These are phyloP conservation scores for Osmerus mordax DNA, from an alignment of 2,113 vertebrate species.

Conservation along the genomic window DNA sequence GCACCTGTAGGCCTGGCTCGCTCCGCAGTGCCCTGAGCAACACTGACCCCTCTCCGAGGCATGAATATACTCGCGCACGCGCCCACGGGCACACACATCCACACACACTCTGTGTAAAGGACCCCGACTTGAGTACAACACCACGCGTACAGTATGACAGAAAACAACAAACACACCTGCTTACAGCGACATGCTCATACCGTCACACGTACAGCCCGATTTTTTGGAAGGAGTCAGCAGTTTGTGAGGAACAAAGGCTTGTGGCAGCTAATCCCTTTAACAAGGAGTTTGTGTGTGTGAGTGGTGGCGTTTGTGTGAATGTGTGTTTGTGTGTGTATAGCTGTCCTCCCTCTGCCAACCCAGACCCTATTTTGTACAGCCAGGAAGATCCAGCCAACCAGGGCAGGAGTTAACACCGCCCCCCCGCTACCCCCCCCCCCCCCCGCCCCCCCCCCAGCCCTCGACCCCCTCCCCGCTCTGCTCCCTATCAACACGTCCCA, in stretches of 20 bases:
- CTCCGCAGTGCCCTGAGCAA: too few relatives aligned
- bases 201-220: neutral
- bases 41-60: too few relatives aligned
- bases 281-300: neutral
- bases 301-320: neutral
- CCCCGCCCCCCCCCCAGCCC: neutral
- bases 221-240: neutral
- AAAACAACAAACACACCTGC: too few relatives aligned
- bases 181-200: too few relatives aligned
- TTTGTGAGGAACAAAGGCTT: neutral
- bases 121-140: too few relatives aligned
- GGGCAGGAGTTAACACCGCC: neutral
- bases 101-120: too few relatives aligned
- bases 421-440: neutral
- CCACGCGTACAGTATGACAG: too few relatives aligned
- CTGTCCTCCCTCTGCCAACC: neutral
- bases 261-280: neutral
- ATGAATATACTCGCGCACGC: too few relatives aligned
- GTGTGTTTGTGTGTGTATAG: constrained; percentile 9
- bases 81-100: too few relatives aligned
- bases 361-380: constrained; percentile 32
- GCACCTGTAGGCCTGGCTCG: too few relatives aligned
- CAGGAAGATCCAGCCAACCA: neutral
- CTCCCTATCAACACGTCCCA: neutral
- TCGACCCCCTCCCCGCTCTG: too few relatives aligned